Evolutionary conservation across 2,888 invertebrate species (phyloP).

Genomic region (Euplexia lucipara): DNA sequence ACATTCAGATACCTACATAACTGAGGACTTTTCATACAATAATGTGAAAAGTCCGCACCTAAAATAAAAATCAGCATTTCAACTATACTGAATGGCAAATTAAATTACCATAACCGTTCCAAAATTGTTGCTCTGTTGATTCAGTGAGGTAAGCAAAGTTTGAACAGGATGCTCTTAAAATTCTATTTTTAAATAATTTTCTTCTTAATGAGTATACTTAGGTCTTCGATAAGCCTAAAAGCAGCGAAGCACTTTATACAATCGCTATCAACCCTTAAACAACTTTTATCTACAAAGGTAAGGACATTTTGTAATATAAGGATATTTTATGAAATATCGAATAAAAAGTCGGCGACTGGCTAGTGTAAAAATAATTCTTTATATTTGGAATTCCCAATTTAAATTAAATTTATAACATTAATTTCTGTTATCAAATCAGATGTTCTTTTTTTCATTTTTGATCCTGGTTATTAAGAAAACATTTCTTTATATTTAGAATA

Average conservation of each 20-base stretch:
- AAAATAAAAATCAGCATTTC: conserved; percentile 9
- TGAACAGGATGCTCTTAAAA: conserved; percentile 44
- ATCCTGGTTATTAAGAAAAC: too few relatives aligned
- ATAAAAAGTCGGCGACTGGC: too few relatives aligned
- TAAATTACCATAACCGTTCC: conserved; percentile 10
- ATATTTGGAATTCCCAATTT: too few relatives aligned
- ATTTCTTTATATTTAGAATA: too few relatives aligned
- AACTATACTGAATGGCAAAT: conserved; percentile 28
- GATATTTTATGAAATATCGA: too few relatives aligned
- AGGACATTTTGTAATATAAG: conserved; percentile 15
- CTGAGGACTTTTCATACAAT: background rate
- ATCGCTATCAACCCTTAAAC: conserved; percentile 20
- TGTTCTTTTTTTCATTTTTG: too few relatives aligned
- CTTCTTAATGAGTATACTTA: conserved; percentile 49
- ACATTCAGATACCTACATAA: background rate
- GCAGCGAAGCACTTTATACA: conserved; percentile 38
- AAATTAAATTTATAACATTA: too few relatives aligned
- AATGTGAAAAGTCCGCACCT: background rate
- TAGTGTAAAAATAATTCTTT: too few relatives aligned
- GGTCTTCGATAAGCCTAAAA: conserved; percentile 41
- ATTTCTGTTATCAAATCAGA: too few relatives aligned
- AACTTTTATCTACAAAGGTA: conserved; percentile 9
- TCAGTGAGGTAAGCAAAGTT: conserved; percentile 28
- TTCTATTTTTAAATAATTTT: conserved; percentile 37
- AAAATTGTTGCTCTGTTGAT: conserved; percentile 33